Base-by-base conservation (phyloP, 2,888 invertebrate species). In the Catonia carolina region DNA sequence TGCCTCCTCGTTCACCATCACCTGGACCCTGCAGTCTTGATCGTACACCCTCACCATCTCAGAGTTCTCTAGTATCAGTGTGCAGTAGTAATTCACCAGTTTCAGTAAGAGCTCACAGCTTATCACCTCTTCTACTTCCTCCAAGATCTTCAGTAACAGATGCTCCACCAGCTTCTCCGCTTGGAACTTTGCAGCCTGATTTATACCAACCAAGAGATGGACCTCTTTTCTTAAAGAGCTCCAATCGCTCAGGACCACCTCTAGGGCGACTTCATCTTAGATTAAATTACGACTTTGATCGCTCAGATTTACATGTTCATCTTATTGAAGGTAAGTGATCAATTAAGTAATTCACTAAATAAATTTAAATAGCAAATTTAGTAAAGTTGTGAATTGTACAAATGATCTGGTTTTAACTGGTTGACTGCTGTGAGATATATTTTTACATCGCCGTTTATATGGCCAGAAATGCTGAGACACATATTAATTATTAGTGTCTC, bases 241-340 rank as follows among this genome's bases (percentile, higher is more conserved):
- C 78, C 62, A 69, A 66, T 17, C 47, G 50, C 41, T 53, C 54
- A 14, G 85, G 85, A 6, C 84, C 84, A 3, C 82, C 81, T 35
- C 78, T 90, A 45, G 93, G 93, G 33, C 79, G 89, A 60, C 78
- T 94, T 62, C 93, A 93, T 69, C 79, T 92, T 65, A 78, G 90
- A 54, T 76, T 93, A 56, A 89, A 86, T 67, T 94, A 93, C 69
- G 93, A 93, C 74, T 91, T 91, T 69, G 87, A 92, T 71, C 80
- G 89, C 62, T 92, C 91, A 14, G 93, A 94, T 72, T 77, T 94
- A 64, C 85, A 90, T 63, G 86, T 92, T n/a, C 91, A 93, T 74
- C 77, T 93, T 63, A 92, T 93, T 73, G 92, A 93, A 83, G 89
- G 89, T 89, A 69, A 50, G 36, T 41, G 2, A 2, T 37, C 8